Base-by-base conservation (phyloP, 2,888 invertebrate species). In the Cyaniris semiargus region DNA sequence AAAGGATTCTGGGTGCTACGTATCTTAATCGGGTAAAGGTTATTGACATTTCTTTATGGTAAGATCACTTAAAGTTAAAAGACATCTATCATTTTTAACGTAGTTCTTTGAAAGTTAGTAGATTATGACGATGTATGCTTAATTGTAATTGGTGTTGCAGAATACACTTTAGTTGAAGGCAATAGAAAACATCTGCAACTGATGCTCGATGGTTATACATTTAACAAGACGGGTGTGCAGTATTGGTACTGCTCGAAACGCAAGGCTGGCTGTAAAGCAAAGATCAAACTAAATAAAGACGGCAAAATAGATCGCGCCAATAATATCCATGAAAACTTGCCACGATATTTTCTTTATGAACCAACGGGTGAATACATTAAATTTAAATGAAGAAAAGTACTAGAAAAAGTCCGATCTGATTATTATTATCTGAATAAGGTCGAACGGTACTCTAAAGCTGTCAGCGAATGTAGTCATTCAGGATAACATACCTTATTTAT, bases 161-260 rank as follows among this genome's bases (percentile, higher is more conserved):
- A 31, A 10, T 76, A 76, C 23, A 38, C 21, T 21, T 60, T 76
- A 6, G 60, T 76, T 34, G 58, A 38, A 21, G 23, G 58, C 23
- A 60, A 53, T 23, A 23, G 53, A 15, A 76, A 76, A 53, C 60
- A 76, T 23, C 77, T 78, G 18, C 76, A 85, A 23, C 70, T 84
- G 2, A 80, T 85, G 82, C 78, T 80, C 8, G 76, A 82, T 1
- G 80, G 80, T 0, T 84, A 80, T 72, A 85, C 84, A 1, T 85
- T 80, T 76, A 83, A 83, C 80, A 1, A 83, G 81, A 76, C 80
- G 70, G 78, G 48, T 58, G 44, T 44, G 66, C 78, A 3, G 56
- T 44, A 75, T 66, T 86, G 80, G 72, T 84, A 84, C 70, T 85
- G 85, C 70, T 86, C 86, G 0, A 84, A 83, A 75, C 83, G 82